These are phyloP conservation scores for Yponomeuta plumbellus DNA, from an alignment of 2,888 invertebrate genomes.

Conservation along the genomic window DNA sequence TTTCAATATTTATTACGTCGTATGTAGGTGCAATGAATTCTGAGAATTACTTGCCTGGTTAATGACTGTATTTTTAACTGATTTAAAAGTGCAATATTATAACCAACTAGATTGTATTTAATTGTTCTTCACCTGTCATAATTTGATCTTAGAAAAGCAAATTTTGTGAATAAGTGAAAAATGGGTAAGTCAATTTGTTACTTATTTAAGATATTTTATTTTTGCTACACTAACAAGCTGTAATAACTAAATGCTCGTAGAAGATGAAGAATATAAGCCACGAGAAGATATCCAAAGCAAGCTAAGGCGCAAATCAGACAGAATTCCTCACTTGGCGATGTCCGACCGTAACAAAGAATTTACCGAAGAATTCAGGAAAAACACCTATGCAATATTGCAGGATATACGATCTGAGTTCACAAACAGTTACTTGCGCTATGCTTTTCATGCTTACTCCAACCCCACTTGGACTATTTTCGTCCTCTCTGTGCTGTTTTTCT, in stretches of 20 bases:
- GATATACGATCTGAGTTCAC: slow-evolving; percentile 55
- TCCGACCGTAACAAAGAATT: background rate
- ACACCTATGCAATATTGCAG: slow-evolving; percentile 60
- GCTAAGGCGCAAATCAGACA: slow-evolving; percentile 41
- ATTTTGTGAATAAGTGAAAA: background rate
- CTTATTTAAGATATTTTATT: no score
- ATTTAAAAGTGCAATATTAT: no score
- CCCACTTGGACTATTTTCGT: slow-evolving; percentile 56
- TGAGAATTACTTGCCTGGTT: no score
- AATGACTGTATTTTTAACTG: no score
- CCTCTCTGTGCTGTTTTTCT: slow-evolving; percentile 48
- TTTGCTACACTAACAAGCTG: background rate
- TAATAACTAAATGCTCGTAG: background rate
- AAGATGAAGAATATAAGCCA: slow-evolving; percentile 25
- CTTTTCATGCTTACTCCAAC: slow-evolving; percentile 55
- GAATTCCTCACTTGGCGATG: slow-evolving; percentile 6
- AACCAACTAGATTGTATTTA: no score
- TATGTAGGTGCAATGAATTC: no score
- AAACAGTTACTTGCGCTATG: slow-evolving; percentile 48
- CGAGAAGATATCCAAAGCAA: slow-evolving; percentile 46
- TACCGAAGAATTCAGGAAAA: slow-evolving; percentile 23
- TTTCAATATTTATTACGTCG: background rate
- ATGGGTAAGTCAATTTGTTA: background rate
- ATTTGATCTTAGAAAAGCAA: no score
- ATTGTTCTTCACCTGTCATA: no score